Evolutionary conservation across 2,888 invertebrate species (phyloP).

Genomic region (Ptilodon capucinus): DNA sequence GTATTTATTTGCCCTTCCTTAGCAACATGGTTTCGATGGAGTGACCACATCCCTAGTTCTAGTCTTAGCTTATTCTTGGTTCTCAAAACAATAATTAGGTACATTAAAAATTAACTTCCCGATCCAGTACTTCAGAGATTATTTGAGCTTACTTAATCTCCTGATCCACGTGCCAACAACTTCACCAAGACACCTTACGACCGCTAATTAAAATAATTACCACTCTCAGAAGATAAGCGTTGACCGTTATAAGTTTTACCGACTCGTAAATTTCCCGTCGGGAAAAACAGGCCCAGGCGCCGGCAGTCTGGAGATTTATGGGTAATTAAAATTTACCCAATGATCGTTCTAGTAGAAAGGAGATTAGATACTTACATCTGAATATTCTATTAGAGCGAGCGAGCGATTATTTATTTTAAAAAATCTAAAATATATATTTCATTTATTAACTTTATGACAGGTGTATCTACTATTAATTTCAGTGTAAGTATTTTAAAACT

Average conservation of each 20-base stretch:
- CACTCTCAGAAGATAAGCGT: not conserved
- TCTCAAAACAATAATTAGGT: no score
- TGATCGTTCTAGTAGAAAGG: not conserved
- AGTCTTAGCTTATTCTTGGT: no score
- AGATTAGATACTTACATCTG: not conserved
- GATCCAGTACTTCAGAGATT: no score
- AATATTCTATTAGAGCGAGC: not conserved
- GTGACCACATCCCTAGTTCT: no score
- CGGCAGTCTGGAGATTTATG: not conserved
- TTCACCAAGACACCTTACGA: not conserved
- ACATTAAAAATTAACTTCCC: no score
- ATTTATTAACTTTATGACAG: no score
- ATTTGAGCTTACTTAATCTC: not conserved
- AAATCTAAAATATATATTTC: conserved; percentile 5
- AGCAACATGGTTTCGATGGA: no score
- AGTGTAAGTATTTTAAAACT: no score
- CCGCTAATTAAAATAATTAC: not conserved
- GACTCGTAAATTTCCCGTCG: not conserved
- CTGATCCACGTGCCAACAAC: not conserved
- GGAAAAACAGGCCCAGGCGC: not conserved
- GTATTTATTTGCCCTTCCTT: not conserved
- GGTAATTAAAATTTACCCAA: not conserved
- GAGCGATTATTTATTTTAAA: not conserved
- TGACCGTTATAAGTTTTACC: conserved; percentile 1
- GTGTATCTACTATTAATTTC: no score